Evolutionary conservation across 1,140 invertebrate genomes (phyloP).

Genomic region (Eueides isabella): DNA sequence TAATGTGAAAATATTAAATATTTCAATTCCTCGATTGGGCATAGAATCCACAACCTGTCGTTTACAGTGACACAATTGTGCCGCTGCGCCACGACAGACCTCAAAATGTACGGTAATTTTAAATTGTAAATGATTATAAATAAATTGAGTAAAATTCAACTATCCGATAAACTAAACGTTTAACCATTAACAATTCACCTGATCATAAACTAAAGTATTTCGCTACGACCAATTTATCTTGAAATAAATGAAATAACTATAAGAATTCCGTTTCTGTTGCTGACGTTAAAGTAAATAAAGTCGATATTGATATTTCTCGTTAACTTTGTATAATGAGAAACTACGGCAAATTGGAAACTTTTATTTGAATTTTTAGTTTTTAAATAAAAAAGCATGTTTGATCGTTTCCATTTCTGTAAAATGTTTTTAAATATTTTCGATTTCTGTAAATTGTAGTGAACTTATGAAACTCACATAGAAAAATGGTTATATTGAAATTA

Average conservation of each 20-base stretch:
- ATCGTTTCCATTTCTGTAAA: background rate
- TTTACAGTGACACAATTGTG: too few relatives aligned
- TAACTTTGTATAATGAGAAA: background rate
- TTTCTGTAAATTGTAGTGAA: too few relatives aligned
- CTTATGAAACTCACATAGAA: too few relatives aligned
- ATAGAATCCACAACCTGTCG: too few relatives aligned
- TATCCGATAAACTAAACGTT: too few relatives aligned
- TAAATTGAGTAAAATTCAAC: too few relatives aligned
- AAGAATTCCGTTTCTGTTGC: background rate
- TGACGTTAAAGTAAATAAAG: conserved; percentile 1
- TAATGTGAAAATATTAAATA: too few relatives aligned
- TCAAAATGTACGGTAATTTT: too few relatives aligned
- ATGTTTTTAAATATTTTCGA: background rate
- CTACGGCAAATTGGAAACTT: background rate
- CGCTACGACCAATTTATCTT: background rate
- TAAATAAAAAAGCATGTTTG: background rate
- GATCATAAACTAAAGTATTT: background rate
- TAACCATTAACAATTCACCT: background rate
- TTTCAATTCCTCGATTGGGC: too few relatives aligned
- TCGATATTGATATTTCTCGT: background rate
- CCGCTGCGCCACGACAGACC: too few relatives aligned
- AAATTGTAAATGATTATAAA: too few relatives aligned
- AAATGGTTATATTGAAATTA: too few relatives aligned
- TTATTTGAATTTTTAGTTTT: background rate
- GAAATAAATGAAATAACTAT: background rate